phyloP scores from a whole-genome alignment of 2,113 vertebrate genomes.

The Peromyscus leucopus region DNA sequence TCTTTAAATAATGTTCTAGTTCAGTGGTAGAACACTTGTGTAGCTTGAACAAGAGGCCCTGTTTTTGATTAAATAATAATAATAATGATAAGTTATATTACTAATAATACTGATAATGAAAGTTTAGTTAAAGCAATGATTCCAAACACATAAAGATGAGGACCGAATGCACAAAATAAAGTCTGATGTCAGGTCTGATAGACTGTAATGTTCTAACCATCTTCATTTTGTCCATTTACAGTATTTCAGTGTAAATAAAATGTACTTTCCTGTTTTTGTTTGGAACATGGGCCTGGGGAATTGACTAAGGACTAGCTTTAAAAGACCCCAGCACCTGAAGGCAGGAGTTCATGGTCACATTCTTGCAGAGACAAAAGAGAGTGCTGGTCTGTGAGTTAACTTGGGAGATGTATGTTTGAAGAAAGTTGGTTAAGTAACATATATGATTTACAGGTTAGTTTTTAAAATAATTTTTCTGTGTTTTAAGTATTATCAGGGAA shows the following conservation, averaged over 20 bases:
- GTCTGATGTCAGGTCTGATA: neutral
- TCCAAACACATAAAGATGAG: neutral
- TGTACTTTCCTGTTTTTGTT: neutral
- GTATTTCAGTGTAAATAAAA: neutral
- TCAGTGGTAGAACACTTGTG: neutral
- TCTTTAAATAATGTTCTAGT: neutral
- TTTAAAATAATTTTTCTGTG: conserved; percentile 18
- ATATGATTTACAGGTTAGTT: conserved; percentile 1
- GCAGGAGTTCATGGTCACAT: neutral
- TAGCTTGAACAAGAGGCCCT: neutral
- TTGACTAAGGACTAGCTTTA: neutral
- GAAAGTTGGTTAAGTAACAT: neutral
- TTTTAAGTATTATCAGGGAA: conserved; percentile 13
- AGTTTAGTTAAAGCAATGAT: neutral
- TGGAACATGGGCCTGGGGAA: neutral
- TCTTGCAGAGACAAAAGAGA: neutral
- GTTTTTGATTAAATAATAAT: neutral
- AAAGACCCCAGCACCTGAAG: neutral
- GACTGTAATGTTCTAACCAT: neutral
- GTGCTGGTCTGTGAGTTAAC: conserved; percentile 31
- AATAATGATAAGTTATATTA: neutral
- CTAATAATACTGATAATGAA: neutral
- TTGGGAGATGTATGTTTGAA: neutral
- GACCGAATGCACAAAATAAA: conserved; percentile 6
- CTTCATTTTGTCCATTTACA: neutral